Evolutionary conservation across 2,113 vertebrate species (phyloP).

Genomic region (Mesocricetus auratus): DNA sequence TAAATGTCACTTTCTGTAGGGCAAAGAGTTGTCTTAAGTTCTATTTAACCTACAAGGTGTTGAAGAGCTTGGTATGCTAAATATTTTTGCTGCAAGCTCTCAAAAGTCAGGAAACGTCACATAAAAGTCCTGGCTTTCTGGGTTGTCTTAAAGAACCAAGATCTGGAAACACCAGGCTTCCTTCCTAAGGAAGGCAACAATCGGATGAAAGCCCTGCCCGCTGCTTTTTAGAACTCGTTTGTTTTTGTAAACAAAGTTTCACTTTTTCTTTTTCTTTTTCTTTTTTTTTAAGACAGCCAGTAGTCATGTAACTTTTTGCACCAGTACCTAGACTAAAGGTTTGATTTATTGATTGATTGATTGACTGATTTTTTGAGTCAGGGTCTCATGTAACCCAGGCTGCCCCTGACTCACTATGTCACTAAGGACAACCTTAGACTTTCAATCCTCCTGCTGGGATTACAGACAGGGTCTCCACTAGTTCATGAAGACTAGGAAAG

Average conservation of each 20-base stretch:
- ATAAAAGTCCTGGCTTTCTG: constrained; percentile 45
- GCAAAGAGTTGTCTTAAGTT: neutral
- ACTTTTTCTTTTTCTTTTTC: neutral
- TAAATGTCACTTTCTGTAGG: neutral
- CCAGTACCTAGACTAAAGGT: neutral
- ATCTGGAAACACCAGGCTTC: constrained; percentile 43
- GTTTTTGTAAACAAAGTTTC: neutral
- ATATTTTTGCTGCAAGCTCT: constrained; percentile 23
- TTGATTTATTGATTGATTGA: neutral
- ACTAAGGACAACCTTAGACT: neutral
- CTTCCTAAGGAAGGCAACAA: neutral
- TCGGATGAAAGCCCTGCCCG: neutral
- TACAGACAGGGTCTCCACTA: neutral
- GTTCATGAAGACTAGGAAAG: neutral
- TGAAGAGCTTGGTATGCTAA: constrained; percentile 3
- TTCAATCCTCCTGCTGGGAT: neutral
- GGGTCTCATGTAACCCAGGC: neutral
- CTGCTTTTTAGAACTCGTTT: neutral
- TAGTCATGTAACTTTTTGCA: neutral
- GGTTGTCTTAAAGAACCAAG: constrained; percentile 23
- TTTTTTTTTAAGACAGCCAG: neutral
- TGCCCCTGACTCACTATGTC: neutral
- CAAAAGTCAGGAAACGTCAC: constrained; percentile 32
- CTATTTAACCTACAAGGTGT: constrained; percentile 6
- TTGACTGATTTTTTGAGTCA: neutral